Evolutionary conservation across 2,888 invertebrate genomes (phyloP).

Genomic region (Plebejus argus): DNA sequence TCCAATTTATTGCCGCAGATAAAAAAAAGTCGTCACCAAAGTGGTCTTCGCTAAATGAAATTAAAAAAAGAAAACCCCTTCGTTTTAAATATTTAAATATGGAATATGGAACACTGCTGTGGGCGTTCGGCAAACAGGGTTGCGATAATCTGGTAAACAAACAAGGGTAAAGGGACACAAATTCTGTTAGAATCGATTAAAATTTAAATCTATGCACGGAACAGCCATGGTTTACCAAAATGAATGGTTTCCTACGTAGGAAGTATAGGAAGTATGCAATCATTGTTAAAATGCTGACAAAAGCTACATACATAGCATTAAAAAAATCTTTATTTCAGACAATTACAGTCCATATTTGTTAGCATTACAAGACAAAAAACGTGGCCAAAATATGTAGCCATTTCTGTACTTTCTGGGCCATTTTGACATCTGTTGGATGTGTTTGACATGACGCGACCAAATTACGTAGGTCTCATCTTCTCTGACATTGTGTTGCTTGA

Average conservation of each 20-base stretch:
- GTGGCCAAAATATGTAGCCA: no score
- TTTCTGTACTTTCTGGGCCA: no score
- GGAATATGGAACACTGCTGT: neutral
- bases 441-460: no score
- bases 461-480: no score
- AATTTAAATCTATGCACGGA: neutral
- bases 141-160: constrained; percentile 59
- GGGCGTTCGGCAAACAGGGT: neutral
- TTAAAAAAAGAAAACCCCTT: constrained; percentile 6
- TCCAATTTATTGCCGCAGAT: neutral
- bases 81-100: constrained; percentile 12
- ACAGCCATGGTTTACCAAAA: neutral
- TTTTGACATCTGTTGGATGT: no score
- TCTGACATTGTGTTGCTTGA: neutral
- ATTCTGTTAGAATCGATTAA: constrained; percentile 12
- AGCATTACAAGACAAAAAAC: no score
- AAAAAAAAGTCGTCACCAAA: neutral
- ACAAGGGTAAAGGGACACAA: constrained; percentile 52
- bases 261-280: neutral
- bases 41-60: neutral
- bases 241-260: neutral
- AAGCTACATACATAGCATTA: neutral
- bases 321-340: no score
- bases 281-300: neutral
- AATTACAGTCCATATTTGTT: no score